Evolutionary conservation across 2,797 vertebrate genomes (phyloP), one percentile per base, ranked within the genome.

Genomic region (Knipowitschia caucasica): DNA sequence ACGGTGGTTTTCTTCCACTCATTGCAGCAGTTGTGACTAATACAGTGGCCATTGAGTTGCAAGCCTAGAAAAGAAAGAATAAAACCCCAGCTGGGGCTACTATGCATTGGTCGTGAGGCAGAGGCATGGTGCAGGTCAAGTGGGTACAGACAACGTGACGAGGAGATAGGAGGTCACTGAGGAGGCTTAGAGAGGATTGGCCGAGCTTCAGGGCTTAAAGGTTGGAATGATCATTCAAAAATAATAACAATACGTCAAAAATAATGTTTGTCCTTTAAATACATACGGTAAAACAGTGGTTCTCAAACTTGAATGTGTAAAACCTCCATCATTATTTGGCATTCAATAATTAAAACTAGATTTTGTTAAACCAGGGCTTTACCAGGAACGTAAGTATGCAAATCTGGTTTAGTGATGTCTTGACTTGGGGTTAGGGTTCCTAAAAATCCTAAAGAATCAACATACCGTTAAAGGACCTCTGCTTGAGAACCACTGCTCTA

Each of bases 131-230:
- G 46, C 38, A 49, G 49, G 31, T 25, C 10, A 15, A n/a, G n/a
- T 21, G 45, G 11, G 27, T 59, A 63, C 35, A 43, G 50, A 64
- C 33, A 68, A 59, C 1, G 33, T 53, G 62, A 63, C 65, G 12
- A 6, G 59, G 65, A 44, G 64, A 45, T 15, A 30, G 44, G 26
- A 64, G 50, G 64, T 55, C 59, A 53, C 18, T 29, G 67, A 69
- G 72, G 67, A 61, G 63, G 69, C 71, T 70, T 77, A 57, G 56
- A 54, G 59, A 77, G 62, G 75, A 63, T 68, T 79, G 78, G 81
- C 78, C 78, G 77, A 80, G 70, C 71, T 74, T 44, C 26, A 3
- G 71, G 73, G 73, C 64, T 74, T 65, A 75, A 40, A 47, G 60
- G 50, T 80, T 58, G 62, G 71, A 68, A 73, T 55, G 72, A 53